Evolutionary conservation across 1,140 invertebrate species (phyloP).

Genomic region (Andrena cerasifolii): DNA sequence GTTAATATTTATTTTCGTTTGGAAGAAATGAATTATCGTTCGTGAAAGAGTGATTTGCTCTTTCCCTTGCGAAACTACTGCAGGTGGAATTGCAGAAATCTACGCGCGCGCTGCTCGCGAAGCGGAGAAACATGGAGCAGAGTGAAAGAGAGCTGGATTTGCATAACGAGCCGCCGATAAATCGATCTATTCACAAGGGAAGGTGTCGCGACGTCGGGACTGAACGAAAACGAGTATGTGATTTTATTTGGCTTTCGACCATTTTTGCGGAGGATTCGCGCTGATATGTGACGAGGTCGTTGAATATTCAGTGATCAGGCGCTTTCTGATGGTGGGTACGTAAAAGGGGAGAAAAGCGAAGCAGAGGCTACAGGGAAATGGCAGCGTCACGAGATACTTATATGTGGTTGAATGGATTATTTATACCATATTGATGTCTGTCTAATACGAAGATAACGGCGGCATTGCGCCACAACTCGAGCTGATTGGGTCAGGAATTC

Average conservation of each 20-base stretch:
- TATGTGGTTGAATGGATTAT: constrained; percentile 2
- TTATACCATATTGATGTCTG: neutral
- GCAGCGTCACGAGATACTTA: too few species aligned
- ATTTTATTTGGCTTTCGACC: too few species aligned
- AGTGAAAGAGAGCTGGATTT: constrained; percentile 1
- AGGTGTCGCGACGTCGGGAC: neutral
- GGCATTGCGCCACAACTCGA: too few species aligned
- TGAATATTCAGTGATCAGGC: constrained; percentile 8
- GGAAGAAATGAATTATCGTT: too few species aligned
- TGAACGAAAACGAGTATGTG: neutral
- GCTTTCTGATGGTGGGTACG: too few species aligned
- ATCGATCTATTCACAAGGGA: constrained; percentile 36
- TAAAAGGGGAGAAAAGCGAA: constrained; percentile 16
- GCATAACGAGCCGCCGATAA: constrained; percentile 54
- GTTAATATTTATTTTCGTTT: too few species aligned
- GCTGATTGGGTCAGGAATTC: too few species aligned
- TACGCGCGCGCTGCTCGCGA: neutral
- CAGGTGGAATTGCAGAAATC: neutral
- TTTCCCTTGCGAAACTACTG: neutral
- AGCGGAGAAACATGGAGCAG: neutral
- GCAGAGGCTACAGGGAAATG: neutral
- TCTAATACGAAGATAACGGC: neutral
- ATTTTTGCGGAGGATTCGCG: too few species aligned
- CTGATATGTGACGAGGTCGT: too few species aligned
- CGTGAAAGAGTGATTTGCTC: too few species aligned